Base-by-base conservation (phyloP, 2,888 invertebrate species). In the Gymnocheta viridis region DNA sequence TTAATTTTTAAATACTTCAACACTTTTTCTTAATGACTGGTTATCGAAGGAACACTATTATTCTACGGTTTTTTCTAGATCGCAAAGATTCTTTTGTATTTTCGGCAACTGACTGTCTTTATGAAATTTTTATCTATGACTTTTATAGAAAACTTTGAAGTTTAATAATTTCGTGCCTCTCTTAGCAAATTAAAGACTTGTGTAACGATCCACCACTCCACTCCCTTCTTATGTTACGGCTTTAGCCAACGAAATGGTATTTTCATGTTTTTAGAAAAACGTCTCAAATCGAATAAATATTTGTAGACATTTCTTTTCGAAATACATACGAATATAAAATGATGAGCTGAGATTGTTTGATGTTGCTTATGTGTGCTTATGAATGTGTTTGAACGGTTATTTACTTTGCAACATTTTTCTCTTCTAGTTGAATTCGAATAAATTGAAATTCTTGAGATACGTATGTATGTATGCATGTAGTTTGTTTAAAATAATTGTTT, bases 201-300 rank as follows among this genome's bases (percentile, higher is more conserved):
- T 54, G 12, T 14, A 19, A n/a, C 22, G n/a, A 2, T 54, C 41
- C 58, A 41, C 54, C 22, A 7, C 0, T 54, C 41, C 58, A 41
- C 54, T 74, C 29, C 49, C 58, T 51, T 62, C 35, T 49, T 29
- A 27, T 17, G n/a, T 12, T 17, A 38, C 27, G 38, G 12, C 22
- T 38, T 49, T 17, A 60, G 54, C 41, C 2, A 58, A 64, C 56
- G 32, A 77, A 81, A 82, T 83, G 69, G 80, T 58, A 14, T 80
- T 83, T 85, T 74, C 83, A 58, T 83, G 83, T 83, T 64, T 41
- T 49, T 0, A 29, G 27, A 44, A 56, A n/a, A 35, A 17, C 54
- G 66, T 82, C 73, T 82, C 17, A 60, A 69, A 78, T 67, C 77
- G 35, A 49, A 81, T 76, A 79, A 86, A 86, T 86, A 86, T 86